A percentile compares a stretch with the other conserved stretches of the same genome.
Evolutionary conservation across 2,113 vertebrate genomes (phyloP).

Genomic region (Conger conger): DNA sequence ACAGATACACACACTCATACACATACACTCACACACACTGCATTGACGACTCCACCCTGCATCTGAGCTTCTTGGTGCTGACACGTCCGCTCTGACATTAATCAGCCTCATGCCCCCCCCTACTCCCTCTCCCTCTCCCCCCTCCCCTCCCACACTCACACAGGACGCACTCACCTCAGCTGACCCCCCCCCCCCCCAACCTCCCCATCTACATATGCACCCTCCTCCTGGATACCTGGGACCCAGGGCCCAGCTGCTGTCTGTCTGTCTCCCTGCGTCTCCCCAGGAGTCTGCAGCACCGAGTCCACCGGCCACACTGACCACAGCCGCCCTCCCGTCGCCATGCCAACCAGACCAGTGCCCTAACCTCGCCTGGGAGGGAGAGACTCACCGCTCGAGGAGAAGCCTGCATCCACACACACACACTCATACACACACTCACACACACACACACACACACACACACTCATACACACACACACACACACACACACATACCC

Average conservation of each 20-base stretch:
- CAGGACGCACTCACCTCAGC: constrained; percentile 16
- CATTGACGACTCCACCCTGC: not conserved
- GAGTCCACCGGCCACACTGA: not conserved
- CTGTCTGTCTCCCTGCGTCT: not conserved
- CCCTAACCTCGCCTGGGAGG: not conserved
- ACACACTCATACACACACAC: not conserved
- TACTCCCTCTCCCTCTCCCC: not conserved
- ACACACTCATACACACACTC: not conserved
- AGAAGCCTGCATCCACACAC: not conserved
- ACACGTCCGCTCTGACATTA: not conserved
- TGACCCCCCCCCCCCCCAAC: not conserved
- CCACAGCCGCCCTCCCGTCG: constrained; percentile 11
- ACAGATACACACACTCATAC: constrained; percentile 44
- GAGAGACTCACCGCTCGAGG: not conserved
- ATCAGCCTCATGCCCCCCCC: not conserved
- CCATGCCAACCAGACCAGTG: constrained; percentile 13
- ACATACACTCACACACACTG: constrained; percentile 22
- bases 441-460: not conserved
- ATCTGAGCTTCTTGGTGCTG: not conserved
- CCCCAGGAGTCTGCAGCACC: not conserved
- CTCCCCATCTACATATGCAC: not conserved
- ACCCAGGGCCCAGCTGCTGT: not conserved
- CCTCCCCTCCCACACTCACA: not conserved
- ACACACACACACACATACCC: constrained; percentile 6
- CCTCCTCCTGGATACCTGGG: not conserved